Base-by-base conservation (phyloP, 1,140 invertebrate genomes). In the Palaemon carinicauda region DNA sequence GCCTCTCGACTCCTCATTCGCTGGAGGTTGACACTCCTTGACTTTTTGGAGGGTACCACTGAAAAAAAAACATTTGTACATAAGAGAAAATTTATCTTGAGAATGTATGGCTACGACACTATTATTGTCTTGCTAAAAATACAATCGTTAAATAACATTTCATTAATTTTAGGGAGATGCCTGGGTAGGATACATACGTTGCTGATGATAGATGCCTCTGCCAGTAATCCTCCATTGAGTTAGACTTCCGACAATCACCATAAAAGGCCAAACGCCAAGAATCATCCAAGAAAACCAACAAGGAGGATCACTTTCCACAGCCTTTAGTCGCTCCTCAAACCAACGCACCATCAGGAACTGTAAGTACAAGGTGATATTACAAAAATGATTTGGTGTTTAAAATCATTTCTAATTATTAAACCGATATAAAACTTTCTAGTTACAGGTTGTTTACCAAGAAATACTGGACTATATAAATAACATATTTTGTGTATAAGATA, bases 281-380 rank as follows among this genome's bases (percentile, higher is more conserved):
- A 96, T 93, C 56, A 96, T 91, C 95, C 95, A 96, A 52, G 95
- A 95, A 90, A 95, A 95, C 93, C 95, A 95, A 90, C 95, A 96
- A 27, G 95, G 93, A 4, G 93, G 92, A 0, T 92, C 90, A 54
- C 93, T 92, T 14, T 87, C 65, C 29, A 89, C 85, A 9, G 90
- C 91, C 65, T 87, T 86, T 41, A 94, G 92, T 89, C 92, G 90
- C 78, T 93, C 93, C 92, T 93, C 93, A 75, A 96, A 92, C 95
- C 95, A 96, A 89, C 93, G 92, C 41, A 95, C 92, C 93, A 90
- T 90, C 77, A 90, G 69, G 75, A 88, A 89, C 88, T 89, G 87
- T 9, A 21, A 50, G 7, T 7, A 71, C 9, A 24, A n/a, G 24
- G 27, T 17, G 10, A 27, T 17, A n/a, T n/a, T n/a, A n/a, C n/a